Evolutionary conservation across 1,140 invertebrate genomes (phyloP).

Genomic region (Lordiphosa mommai): DNA sequence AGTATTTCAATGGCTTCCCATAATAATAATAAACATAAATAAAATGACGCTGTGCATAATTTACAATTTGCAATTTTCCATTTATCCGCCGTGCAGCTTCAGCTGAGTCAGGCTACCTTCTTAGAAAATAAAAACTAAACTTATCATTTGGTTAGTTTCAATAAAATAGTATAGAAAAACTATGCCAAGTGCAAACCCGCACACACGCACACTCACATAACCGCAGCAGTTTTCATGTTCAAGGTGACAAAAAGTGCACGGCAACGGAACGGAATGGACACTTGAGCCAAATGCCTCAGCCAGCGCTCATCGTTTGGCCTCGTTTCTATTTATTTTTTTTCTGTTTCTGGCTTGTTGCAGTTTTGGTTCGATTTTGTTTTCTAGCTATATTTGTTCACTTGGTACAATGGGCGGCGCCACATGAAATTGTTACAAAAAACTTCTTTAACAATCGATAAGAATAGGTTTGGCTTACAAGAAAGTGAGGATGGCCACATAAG

Average conservation of each 20-base stretch:
- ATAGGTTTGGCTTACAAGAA: too few species aligned
- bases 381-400: slow-evolving; percentile 26
- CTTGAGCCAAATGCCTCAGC: slow-evolving; percentile 56
- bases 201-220: slow-evolving; percentile 23
- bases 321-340: slow-evolving; percentile 35
- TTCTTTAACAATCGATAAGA: too few species aligned
- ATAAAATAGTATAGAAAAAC: slow-evolving; percentile 13
- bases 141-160: slow-evolving; percentile 26
- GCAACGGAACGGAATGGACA: slow-evolving; percentile 41
- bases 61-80: slow-evolving; percentile 27
- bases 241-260: slow-evolving; percentile 57
- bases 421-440: too few species aligned
- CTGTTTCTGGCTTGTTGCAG: slow-evolving; percentile 36
- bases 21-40: slow-evolving; percentile 35
- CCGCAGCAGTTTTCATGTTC: slow-evolving; percentile 49
- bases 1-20: slow-evolving; percentile 11
- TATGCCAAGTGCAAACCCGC: slow-evolving; percentile 60
- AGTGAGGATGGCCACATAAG: too few species aligned
- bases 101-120: slow-evolving; percentile 14
- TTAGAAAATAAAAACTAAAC: slow-evolving; percentile 41
- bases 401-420: slow-evolving; percentile 2
- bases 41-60: slow-evolving; percentile 30
- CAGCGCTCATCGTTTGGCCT: slow-evolving; percentile 48
- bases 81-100: slow-evolving; percentile 6
- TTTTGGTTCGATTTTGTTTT: slow-evolving; percentile 30